These are phyloP conservation scores for Hybognathus amarus DNA, from an alignment of 2,797 vertebrate species.

Conservation along the genomic window DNA sequence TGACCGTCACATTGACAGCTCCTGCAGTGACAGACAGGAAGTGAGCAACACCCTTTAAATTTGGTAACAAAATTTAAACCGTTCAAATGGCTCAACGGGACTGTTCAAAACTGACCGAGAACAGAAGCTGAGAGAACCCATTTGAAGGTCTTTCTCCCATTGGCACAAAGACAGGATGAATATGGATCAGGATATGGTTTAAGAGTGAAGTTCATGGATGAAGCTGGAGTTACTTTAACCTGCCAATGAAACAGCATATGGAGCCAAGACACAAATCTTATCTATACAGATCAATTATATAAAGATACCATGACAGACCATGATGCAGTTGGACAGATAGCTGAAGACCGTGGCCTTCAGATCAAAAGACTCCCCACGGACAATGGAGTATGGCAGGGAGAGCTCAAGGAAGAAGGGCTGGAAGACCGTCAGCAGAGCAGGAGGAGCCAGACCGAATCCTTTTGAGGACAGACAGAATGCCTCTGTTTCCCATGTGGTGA, in stretches of 20 bases:
- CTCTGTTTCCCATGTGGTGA: conserved; percentile 16
- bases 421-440: not conserved
- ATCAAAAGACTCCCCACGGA: too few species aligned
- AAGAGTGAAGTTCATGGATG: not conserved
- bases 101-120: not conserved
- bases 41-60: too few species aligned
- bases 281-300: not conserved
- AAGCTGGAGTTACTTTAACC: not conserved
- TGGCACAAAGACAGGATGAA: not conserved
- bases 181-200: not conserved
- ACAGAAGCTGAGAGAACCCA: not conserved
- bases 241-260: not conserved
- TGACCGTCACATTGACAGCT: not conserved
- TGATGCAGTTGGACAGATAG: too few species aligned
- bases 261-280: not conserved
- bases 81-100: too few species aligned
- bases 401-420: conserved; percentile 28
- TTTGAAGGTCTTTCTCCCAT: conserved; percentile 1
- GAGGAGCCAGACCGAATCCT: conserved; percentile 9
- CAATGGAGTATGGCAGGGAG: not conserved
- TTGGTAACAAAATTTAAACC: too few species aligned
- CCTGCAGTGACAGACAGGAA: conserved; percentile 14
- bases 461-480: not conserved
- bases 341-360: too few species aligned
- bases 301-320: too few species aligned